phyloP scores from a whole-genome alignment of 2,113 vertebrate genomes.

The Perognathus longimembris region DNA sequence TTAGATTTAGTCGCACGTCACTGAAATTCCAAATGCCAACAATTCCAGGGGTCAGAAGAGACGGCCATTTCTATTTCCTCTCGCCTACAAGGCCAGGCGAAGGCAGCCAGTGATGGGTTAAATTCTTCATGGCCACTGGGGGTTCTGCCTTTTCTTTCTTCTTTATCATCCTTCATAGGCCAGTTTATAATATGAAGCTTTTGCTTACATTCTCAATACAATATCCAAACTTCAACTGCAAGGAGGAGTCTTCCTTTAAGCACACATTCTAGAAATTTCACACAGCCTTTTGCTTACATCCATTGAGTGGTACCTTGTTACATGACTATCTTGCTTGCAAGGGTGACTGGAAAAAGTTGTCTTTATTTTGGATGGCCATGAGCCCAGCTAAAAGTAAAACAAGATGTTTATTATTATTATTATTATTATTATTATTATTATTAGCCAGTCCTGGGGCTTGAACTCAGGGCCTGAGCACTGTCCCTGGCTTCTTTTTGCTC shows the following conservation, averaged over 20 bases:
- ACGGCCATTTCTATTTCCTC: background rate
- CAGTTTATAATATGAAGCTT: background rate
- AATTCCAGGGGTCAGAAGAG: background rate
- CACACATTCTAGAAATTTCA: background rate
- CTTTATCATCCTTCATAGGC: background rate
- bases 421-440: too few relatives aligned
- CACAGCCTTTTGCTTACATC: background rate
- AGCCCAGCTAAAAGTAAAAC: background rate
- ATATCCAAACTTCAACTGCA: background rate
- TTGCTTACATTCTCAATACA: background rate
- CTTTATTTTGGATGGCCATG: background rate
- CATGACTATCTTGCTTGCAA: background rate
- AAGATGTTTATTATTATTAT: too few relatives aligned
- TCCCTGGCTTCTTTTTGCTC: too few relatives aligned
- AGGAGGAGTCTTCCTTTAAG: background rate
- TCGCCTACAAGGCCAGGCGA: background rate
- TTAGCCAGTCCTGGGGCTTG: too few relatives aligned
- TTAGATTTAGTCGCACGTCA: background rate
- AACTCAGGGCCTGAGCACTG: too few relatives aligned
- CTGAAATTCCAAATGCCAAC: background rate
- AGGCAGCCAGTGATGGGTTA: background rate
- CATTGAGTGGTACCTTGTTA: background rate
- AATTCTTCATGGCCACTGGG: background rate
- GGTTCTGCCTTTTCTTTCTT: background rate
- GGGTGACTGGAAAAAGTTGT: background rate